phyloP scores from a whole-genome alignment of 2,888 invertebrate species.

The Nymphalis urticae region DNA sequence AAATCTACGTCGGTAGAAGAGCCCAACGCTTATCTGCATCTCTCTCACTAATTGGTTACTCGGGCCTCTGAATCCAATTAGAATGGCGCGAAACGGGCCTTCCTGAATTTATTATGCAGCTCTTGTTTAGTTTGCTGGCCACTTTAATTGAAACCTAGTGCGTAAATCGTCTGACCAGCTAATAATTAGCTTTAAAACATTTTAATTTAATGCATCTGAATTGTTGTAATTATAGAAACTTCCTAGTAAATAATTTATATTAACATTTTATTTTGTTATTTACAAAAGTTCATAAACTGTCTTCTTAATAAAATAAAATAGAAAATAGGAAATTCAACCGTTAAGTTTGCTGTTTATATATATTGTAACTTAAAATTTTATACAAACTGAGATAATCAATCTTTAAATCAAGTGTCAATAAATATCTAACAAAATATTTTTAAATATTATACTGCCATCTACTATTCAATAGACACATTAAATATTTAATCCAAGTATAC shows the following conservation, averaged over 20 bases:
- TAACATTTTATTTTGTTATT: too few relatives aligned
- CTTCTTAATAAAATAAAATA: background rate
- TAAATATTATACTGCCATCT: background rate
- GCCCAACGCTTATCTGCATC: constrained; percentile 41
- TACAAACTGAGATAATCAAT: too few relatives aligned
- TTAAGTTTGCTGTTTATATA: background rate
- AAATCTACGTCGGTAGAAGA: background rate
- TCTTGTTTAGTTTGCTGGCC: constrained; percentile 67
- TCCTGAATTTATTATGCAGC: constrained; percentile 70
- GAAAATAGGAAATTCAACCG: background rate
- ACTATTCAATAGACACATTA: background rate
- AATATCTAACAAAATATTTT: background rate
- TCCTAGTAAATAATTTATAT: too few relatives aligned
- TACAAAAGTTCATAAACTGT: too few relatives aligned
- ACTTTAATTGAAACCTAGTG: constrained; percentile 75
- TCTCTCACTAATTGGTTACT: constrained; percentile 69
- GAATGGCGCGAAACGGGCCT: constrained; percentile 56
- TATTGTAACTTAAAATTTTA: too few relatives aligned
- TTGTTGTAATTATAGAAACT: background rate
- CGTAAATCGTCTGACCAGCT: constrained; percentile 57
- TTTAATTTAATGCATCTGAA: constrained; percentile 2
- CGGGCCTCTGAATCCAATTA: constrained; percentile 74
- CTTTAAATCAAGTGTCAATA: background rate
- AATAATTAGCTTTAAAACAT: constrained; percentile 47
- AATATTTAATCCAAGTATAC: too few relatives aligned